Percentiles rank a stretch among this genome's conserved stretches.
phyloP scores from a whole-genome alignment of 1,140 invertebrate species.

The Schlechtendalia chinensis region DNA sequence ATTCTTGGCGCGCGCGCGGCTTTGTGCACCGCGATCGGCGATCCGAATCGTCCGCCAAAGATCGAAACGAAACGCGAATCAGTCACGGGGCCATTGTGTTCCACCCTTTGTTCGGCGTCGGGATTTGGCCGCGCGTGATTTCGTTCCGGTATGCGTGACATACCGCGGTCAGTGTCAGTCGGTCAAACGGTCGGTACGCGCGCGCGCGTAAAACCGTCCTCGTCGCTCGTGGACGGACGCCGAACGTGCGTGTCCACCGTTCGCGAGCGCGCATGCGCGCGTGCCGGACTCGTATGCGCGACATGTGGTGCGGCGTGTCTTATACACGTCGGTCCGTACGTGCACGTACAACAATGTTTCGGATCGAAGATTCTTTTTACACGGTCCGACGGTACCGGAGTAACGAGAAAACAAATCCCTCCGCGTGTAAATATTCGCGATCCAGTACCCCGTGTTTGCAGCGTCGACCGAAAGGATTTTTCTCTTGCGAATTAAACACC shows the following conservation, averaged over 20 bases:
- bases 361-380: neutral
- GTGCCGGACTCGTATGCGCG: neutral
- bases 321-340: too few species aligned
- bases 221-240: neutral
- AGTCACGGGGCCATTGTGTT: constrained; percentile 37
- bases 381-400: neutral
- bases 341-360: too few species aligned
- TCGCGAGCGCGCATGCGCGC: neutral
- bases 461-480: neutral
- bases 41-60: constrained; percentile 19
- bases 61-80: constrained; percentile 41
- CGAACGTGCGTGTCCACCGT: too few species aligned
- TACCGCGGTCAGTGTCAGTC: constrained; percentile 23
- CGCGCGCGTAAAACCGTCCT: neutral
- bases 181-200: constrained; percentile 15
- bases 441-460: too few species aligned
- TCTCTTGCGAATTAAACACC: neutral
- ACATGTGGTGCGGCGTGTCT: neutral
- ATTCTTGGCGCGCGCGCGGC: neutral
- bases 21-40: neutral
- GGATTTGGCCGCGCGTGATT: constrained; percentile 25
- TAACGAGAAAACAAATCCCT: neutral
- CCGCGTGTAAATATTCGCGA: too few species aligned
- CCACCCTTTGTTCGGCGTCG: constrained; percentile 24
- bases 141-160: constrained; percentile 16